Base-by-base conservation (phyloP, 2,113 vertebrate species). In the Engystomops pustulosus region DNA sequence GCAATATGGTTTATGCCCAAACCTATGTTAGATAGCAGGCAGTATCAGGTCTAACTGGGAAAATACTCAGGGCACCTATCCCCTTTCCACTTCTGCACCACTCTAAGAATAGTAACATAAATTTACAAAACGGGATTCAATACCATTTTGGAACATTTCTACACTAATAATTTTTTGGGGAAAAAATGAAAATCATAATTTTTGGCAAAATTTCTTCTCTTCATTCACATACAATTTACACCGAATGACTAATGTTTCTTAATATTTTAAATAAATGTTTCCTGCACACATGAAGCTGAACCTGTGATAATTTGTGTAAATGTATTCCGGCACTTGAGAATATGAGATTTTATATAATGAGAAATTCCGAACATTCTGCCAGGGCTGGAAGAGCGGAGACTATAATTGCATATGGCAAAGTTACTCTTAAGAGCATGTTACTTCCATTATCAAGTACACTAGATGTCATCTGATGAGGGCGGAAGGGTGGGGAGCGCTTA, bases 331-430 rank as follows among this genome's bases (percentile, higher is more conserved):
- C 18, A n/a, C 67, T 67, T 51, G 30, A 70, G 18, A 34, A 72
- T 51, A 74, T 53, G 58, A 36, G n/a, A 30, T 81, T 58, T 82
- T 58, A 45, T 74, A 76, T 20, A 20, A 51, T 36, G 45, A 62
- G 60, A 77, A 84, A 84, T 84, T 76, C 82, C 45, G 8, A 34
- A 77, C 71, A 84, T 84, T 77, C 82, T 60, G 18, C 27, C 36
- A 34, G 36, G 34, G 58, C 45, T 49, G 38, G 72, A 77, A 60
- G 23, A 60, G 17, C 41, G n/a, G 32, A 18, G 44, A 68, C 51
- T 77, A 51, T 62, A 77, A 67, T 83, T 83, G 58, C 70, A 83
- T 36, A 45, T 75, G 62, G 81, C 38, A 25, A 41, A 65, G 65
- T 36, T 68, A 81, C 45, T 55, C 53, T 70, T 14, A 15, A 51